Base-by-base conservation (phyloP, 2,888 invertebrate species). In the Criorhina ranunculi region DNA sequence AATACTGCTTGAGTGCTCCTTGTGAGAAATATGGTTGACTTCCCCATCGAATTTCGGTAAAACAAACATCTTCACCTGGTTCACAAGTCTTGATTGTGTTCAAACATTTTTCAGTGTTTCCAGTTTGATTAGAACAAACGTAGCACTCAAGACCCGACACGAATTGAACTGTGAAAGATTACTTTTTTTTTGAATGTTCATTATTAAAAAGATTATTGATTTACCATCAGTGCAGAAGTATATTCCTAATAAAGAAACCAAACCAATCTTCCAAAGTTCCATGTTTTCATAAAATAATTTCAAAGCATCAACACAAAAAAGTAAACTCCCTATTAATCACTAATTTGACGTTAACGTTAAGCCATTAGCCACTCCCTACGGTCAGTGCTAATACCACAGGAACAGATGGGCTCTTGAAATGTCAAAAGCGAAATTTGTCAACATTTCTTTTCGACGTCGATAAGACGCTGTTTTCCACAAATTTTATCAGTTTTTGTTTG, bases 11-110 rank as follows among this genome's bases (percentile, higher is more conserved):
- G 73, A 96, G 95, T 0, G 98, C 97, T 24, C 98, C 97, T 89
- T 96, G 96, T 0, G 96, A 96, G 96, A 98, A 99, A 90, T 98
- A 98, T 0, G 98, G 98, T n/a, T 96, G 96, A 55, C 91, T 91
- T 89, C 98, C 98, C 98, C 98, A 99, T 91, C 95, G 95, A 31
- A 98, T 96, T 91, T 97, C 96, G 0, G 98, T 95, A 86, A 96
- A 93, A 49, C 91, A 91, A 0, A 88, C 88, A 87, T 90, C 90
- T 90, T 98, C 95, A 40, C 95, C 95, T 88, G 95, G 95, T 87
- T 97, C 96, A 91, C 99, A 99, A 8, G 96, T 97, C 92, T 95
- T 96, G 7, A 98, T 97, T 0, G 98, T 97, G 89, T 96, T 97
- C 3, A 96, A 93, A 91, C 99, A 99, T 92, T 99, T 99, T 87